Base-by-base conservation (phyloP, 2,888 invertebrate genomes). In the Agrotis segetum region DNA sequence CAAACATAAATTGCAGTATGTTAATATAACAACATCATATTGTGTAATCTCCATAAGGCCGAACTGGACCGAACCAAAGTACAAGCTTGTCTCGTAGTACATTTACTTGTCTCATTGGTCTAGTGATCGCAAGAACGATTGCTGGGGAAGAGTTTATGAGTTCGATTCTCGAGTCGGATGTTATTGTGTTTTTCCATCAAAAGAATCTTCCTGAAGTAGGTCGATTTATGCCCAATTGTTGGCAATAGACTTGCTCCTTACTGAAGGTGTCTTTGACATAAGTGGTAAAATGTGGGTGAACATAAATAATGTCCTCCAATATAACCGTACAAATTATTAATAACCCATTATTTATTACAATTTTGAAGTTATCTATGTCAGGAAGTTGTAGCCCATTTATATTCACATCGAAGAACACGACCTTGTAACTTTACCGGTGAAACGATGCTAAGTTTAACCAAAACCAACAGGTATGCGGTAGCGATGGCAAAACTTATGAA, bases 401-500 rank as follows among this genome's bases (percentile, higher is more conserved):
- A 83, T 82, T 71, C 63, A 68, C 63, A 71, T 63, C 61, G 64
- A 74, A 67, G 49, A 62, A 65, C 67, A 50, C 60, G 65, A 63
- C 62, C 71, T 69, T 78, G 69, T 74, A 73, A 78, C 53, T 74
- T 73, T 40, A 14, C 40, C 47, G 19, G 47, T 59, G 67, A 65
- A 62, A 68, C 24, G 62, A 53, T 47, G 49, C 65, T 74, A 72
- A 83, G 68, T 66, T 77, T 64, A 81, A 74, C 67, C 64, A 72
- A 87, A 86, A 80, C 85, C 87, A 90, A 91, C 92, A 96, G 96
- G 97, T 98, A 86, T 98, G 98, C 92, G 98, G 98, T 72, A 98
- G 97, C 88, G 98, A 98, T 89, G 98, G 98, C 67, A 97, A 98
- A 93, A 98, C 98, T 73, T 98, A 98, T 92, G 97, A 98, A 85